Evolutionary conservation across 2,797 vertebrate genomes (phyloP), one percentile per base, ranked within the genome.

Genomic region (Serranus cabrilla): DNA sequence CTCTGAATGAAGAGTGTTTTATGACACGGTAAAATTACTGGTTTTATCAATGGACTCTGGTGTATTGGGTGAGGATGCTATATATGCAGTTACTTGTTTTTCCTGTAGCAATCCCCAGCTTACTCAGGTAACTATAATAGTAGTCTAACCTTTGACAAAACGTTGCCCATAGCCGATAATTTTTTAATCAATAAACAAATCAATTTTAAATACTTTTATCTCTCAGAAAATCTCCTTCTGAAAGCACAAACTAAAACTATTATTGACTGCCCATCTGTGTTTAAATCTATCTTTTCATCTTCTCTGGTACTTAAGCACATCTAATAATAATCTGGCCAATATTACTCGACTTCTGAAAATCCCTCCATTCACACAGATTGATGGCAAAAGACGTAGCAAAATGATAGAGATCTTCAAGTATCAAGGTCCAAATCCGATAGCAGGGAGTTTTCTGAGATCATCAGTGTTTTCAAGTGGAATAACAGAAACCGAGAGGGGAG

Each of bases 401-500:
- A 69, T 31, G n/a, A 66, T 50, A 34, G 5, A 50, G n/a, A 66
- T 63, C 25, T 76, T 27, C 20, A 74, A 54, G 34, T 40, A 40
- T 80, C 43, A 66, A 7, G 23, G 49, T 51, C 3, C 37, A 54
- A 16, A 16, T 23, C 25, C 71, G 39, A 71, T 37, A 23, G 23
- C 17, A 37, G 27, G 47, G 31, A 9, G 59, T 59, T 20, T 34
- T 59, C 34, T 49, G 40, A 63, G 45, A 42, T 47, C 57, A 56
- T 68, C 40, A 9, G n/a, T 66, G 14, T 27, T 57, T 79, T 69
- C 25, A 62, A 73, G 50, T 63, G 67, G 40, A 70, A 47, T 47
- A 42, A 40, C 18, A 71, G 42, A 56, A 23, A 21, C 8, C 12
- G 11, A 31, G 25, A 45, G 7, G 11, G 46, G 2, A 49, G 21